phyloP scores from a whole-genome alignment of 2,888 invertebrate genomes.

The Suillia variegata region DNA sequence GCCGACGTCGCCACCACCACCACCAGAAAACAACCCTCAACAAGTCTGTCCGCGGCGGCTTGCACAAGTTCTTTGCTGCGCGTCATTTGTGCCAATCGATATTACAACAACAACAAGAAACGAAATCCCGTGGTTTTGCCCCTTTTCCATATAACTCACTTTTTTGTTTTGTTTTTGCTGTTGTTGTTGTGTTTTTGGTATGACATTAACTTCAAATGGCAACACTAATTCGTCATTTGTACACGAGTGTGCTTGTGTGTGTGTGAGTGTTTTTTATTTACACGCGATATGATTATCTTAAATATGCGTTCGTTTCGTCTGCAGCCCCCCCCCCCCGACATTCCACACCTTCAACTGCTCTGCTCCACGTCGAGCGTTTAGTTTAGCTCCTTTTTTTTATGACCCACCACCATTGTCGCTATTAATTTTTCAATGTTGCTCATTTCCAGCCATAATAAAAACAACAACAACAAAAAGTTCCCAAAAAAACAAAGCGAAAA shows the following conservation, averaged over 20 bases:
- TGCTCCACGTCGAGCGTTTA: not conserved
- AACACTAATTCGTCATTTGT: slow-evolving; percentile 2
- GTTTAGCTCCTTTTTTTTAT: not conserved
- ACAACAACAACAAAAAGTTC: not conserved
- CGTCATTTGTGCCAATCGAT: slow-evolving; percentile 4
- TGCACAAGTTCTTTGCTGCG: not conserved
- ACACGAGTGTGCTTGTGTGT: not conserved
- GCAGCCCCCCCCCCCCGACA: not conserved
- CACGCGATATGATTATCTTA: slow-evolving; percentile 3
- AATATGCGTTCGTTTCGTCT: not conserved
- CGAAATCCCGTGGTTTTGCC: not conserved
- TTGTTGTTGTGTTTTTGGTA: too few species aligned
- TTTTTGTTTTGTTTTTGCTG: too few species aligned
- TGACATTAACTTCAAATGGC: not conserved
- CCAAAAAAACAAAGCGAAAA: not conserved
- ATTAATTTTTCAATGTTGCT: slow-evolving; percentile 2
- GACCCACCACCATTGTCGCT: not conserved
- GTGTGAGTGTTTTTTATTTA: not conserved
- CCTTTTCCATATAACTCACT: too few species aligned
- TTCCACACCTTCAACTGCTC: not conserved
- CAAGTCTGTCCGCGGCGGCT: not conserved
- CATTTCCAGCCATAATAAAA: too few species aligned
- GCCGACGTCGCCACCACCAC: not conserved
- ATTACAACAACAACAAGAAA: too few species aligned
- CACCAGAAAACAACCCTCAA: not conserved